These are phyloP conservation scores for Corythornis leucogaster DNA, from an alignment of 2,797 vertebrate species.

Conservation along the genomic window DNA sequence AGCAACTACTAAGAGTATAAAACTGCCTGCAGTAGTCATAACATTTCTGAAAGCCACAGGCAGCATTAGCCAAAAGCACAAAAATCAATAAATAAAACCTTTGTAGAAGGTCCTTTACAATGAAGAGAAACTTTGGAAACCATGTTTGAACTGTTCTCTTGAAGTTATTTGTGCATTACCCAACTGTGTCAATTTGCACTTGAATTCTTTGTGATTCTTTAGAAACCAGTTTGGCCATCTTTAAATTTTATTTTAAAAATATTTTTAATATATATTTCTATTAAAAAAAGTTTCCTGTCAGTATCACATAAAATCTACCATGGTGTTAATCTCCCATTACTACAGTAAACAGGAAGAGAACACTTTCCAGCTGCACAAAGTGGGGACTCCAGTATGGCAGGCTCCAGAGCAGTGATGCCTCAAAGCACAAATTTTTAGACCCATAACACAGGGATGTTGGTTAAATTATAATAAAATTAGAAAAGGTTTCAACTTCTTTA, in stretches of 20 bases:
- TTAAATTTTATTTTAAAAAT: neutral
- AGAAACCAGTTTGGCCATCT: neutral
- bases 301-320: accelerated
- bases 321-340: neutral
- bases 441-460: neutral
- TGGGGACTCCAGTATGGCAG: neutral
- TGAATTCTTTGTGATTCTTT: neutral
- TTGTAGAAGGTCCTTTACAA: neutral
- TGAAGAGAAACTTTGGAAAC: neutral
- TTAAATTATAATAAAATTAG: neutral
- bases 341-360: neutral
- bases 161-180: neutral
- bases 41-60: conserved; percentile 56
- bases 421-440: neutral
- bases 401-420: neutral
- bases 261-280: neutral
- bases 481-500: neutral
- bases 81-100: neutral
- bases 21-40: conserved; percentile 49
- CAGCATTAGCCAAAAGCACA: neutral
- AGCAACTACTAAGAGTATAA: conserved; percentile 43
- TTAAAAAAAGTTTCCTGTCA: neutral
- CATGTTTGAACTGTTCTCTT: neutral
- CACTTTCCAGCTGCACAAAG: neutral
- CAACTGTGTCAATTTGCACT: neutral